Percentiles rank a stretch among this genome's conserved stretches.
Conservation (phyloP, 2,797 vertebrate genomes). For the Pachyuromys duprasi region DNA sequence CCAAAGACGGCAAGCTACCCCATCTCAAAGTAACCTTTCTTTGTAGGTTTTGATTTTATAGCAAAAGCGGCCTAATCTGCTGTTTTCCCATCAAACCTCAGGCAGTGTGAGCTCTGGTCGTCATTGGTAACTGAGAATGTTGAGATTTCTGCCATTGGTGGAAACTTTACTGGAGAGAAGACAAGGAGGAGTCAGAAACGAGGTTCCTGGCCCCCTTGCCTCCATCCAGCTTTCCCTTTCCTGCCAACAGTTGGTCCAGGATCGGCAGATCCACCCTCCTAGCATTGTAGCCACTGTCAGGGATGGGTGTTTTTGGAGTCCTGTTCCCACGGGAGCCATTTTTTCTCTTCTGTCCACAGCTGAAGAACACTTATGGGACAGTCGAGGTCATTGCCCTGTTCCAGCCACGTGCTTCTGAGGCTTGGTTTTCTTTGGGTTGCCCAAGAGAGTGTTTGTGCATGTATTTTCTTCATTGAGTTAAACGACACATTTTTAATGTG, state of each 20-base stretch:
- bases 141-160: background rate
- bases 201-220: background rate
- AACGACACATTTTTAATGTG: slow-evolving; percentile 73
- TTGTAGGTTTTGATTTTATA: background rate
- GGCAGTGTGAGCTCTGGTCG: background rate
- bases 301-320: background rate
- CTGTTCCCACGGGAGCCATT: background rate
- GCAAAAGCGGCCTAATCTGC: background rate
- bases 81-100: background rate
- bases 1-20: background rate
- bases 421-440: slow-evolving; percentile 3
- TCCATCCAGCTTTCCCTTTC: background rate
- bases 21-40: background rate
- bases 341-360: too few species aligned
- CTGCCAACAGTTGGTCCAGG: background rate
- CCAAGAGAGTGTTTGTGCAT: slow-evolving; percentile 62
- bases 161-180: background rate
- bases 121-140: background rate
- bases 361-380: background rate
- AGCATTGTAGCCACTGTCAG: background rate
- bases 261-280: background rate
- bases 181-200: background rate
- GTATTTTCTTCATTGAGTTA: slow-evolving; percentile 61
- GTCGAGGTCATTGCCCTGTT: background rate
- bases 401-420: background rate